Percentiles rank a stretch among this genome's conserved stretches.
Conservation (phyloP, 2,113 vertebrate species). For the Mesocricetus auratus region DNA sequence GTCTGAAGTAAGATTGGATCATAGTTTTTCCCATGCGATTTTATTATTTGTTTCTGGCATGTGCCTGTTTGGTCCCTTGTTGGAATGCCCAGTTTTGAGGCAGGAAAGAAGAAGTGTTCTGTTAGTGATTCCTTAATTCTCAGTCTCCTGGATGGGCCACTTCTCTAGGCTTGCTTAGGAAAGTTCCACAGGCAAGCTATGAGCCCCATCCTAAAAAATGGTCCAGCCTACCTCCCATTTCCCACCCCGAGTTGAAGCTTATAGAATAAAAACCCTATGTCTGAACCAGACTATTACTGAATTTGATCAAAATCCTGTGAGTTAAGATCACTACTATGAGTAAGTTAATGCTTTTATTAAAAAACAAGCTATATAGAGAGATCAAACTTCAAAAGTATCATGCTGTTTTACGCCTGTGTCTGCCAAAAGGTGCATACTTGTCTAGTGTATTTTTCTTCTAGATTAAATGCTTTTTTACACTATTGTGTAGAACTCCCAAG, state of each 20-base stretch:
- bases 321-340: constrained; percentile 21
- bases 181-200: not conserved
- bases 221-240: not conserved
- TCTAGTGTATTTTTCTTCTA: not conserved
- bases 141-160: not conserved
- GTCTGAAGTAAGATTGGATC: not conserved
- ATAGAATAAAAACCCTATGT: constrained; percentile 6
- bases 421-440: constrained; percentile 8
- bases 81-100: not conserved
- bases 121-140: not conserved
- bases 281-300: constrained; percentile 41
- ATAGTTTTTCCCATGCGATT: not conserved
- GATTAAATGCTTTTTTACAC: constrained; percentile 49
- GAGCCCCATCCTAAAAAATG: not conserved
- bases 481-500: constrained; percentile 57
- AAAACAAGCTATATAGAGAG: not conserved
- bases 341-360: constrained; percentile 5
- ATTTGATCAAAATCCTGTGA: constrained; percentile 30
- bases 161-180: not conserved
- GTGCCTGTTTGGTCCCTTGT: not conserved
- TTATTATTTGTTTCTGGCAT: not conserved
- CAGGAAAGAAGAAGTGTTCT: not conserved
- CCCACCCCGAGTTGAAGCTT: constrained; percentile 8
- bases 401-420: constrained; percentile 1
- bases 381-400: constrained; percentile 33